Evolutionary conservation across 2,113 vertebrate genomes (phyloP).

Genomic region (Patagioenas fasciata): DNA sequence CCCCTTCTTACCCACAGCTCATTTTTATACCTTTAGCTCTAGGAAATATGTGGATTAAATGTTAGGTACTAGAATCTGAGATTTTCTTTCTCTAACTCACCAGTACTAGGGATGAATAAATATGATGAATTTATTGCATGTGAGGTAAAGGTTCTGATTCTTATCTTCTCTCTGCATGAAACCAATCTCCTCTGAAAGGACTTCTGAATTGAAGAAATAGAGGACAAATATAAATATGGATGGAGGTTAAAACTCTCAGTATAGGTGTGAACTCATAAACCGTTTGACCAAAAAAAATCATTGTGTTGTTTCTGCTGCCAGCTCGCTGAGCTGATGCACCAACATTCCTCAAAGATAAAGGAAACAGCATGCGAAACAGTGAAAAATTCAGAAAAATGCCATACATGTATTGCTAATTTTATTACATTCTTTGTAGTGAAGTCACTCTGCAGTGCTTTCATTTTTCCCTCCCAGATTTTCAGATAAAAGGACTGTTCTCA

Average conservation of each 20-base stretch:
- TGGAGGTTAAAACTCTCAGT: constrained; percentile 75
- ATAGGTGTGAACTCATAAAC: constrained; percentile 74
- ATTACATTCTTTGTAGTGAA: constrained; percentile 31
- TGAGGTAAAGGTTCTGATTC: constrained; percentile 71
- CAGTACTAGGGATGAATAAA: constrained; percentile 14
- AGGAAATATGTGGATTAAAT: constrained; percentile 39
- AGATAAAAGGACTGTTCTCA: constrained; percentile 36
- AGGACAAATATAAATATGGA: constrained; percentile 78
- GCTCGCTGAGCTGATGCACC: constrained; percentile 55
- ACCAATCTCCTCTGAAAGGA: constrained; percentile 81
- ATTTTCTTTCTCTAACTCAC: constrained; percentile 26
- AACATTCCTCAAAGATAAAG: constrained; percentile 43
- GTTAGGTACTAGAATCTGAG: neutral
- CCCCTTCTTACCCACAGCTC: neutral
- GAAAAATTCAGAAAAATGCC: constrained; percentile 40
- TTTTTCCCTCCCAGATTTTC: neutral
- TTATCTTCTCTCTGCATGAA: constrained; percentile 78
- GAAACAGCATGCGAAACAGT: constrained; percentile 53
- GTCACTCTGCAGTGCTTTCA: constrained; percentile 14
- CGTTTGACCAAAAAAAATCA: constrained; percentile 68
- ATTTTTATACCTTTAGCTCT: neutral
- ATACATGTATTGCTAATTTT: constrained; percentile 59
- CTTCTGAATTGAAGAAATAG: constrained; percentile 79
- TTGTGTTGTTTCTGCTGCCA: constrained; percentile 71
- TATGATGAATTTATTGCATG: constrained; percentile 71